These are phyloP conservation scores for Mythimna loreyi DNA, from an alignment of 2,888 invertebrate genomes.

Conservation along the genomic window DNA sequence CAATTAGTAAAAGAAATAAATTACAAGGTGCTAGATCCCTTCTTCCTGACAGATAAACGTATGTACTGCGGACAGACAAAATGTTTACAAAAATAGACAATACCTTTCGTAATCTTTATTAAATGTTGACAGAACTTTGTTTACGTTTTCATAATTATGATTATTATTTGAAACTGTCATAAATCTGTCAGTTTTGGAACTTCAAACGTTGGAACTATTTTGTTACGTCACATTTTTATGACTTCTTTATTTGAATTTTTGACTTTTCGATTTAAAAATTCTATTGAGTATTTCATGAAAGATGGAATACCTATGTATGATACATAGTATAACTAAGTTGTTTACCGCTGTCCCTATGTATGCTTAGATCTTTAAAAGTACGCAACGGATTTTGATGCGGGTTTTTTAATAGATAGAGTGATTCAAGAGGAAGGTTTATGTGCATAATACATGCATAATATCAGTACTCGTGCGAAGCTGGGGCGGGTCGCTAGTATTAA, in stretches of 20 bases:
- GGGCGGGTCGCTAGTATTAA: no score
- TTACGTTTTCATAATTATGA: conserved; percentile 25
- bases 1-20: conserved; percentile 52
- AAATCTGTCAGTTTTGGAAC: conserved; percentile 29
- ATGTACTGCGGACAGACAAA: conserved; percentile 32
- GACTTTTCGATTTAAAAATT: neutral
- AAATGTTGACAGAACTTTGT: conserved; percentile 45
- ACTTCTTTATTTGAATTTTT: neutral
- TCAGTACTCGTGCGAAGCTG: no score
- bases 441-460: no score
- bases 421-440: no score
- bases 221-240: neutral
- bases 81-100: conserved; percentile 52
- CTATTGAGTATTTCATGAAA: no score
- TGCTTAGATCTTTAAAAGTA: no score
- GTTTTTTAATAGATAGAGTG: no score
- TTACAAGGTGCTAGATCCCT: conserved; percentile 22
- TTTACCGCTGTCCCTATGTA: no score
- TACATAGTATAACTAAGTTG: no score
- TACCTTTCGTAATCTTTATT: conserved; percentile 42
- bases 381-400: no score
- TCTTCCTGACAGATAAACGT: conserved; percentile 28
- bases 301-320: no score
- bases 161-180: conserved; percentile 25
- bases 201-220: conserved; percentile 35